Conservation (phyloP, 1,140 invertebrate genomes). For the Wiebesia pumilae region DNA sequence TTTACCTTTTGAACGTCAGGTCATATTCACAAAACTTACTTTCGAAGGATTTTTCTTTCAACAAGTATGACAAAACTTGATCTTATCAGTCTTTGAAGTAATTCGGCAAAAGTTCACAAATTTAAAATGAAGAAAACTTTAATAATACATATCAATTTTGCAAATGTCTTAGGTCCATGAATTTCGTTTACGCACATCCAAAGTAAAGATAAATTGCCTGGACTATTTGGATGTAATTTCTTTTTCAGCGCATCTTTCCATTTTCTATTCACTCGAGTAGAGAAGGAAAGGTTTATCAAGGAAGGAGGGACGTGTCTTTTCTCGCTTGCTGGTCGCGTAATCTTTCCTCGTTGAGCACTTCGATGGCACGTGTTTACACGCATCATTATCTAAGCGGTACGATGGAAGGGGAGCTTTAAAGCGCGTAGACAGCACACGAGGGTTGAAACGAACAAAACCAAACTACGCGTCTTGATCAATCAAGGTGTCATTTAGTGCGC, state of each 20-base stretch:
- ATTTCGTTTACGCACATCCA: background rate
- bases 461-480: conserved; percentile 61
- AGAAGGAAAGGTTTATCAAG: background rate
- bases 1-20: no score
- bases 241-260: background rate
- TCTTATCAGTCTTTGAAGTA: no score
- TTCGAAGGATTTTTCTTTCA: no score
- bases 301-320: background rate
- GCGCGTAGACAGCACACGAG: background rate
- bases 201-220: background rate
- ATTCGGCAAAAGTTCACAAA: no score
- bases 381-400: background rate
- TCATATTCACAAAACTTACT: no score
- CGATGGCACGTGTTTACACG: conserved; percentile 11
- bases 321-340: background rate
- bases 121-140: no score
- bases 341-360: background rate
- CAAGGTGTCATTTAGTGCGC: conserved; percentile 53
- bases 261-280: background rate
- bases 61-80: no score
- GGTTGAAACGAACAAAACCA: conserved; percentile 9
- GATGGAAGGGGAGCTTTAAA: background rate
- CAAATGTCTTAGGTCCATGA: no score
- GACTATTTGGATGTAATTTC: background rate
- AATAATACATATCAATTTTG: no score